phyloP scores from a whole-genome alignment of 2,888 invertebrate species.

The Mayetiola destructor region DNA sequence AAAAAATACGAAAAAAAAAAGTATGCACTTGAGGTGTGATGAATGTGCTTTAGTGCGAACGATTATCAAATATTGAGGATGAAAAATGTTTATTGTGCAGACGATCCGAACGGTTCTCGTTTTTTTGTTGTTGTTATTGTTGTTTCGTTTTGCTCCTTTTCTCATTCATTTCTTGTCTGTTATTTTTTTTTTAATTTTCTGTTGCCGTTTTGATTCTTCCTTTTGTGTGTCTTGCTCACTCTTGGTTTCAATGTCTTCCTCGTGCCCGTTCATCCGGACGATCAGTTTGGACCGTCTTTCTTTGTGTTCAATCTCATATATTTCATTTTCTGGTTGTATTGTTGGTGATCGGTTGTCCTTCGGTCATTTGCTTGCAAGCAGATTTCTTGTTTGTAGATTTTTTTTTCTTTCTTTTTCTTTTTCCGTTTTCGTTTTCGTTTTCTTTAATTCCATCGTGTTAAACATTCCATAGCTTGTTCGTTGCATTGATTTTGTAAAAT shows the following conservation, averaged over 20 bases:
- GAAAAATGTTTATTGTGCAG: conserved; percentile 4
- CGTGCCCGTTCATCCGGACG: too few species aligned
- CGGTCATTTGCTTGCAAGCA: too few species aligned
- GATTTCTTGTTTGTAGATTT: too few species aligned
- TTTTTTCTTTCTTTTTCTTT: neutral
- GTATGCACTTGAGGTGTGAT: neutral
- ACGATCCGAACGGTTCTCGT: too few species aligned
- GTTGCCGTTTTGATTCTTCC: neutral
- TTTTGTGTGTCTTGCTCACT: too few species aligned
- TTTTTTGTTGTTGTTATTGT: neutral
- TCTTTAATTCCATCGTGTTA: neutral
- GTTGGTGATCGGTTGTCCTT: too few species aligned
- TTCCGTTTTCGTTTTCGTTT: neutral
- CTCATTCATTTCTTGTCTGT: neutral
- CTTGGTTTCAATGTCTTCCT: too few species aligned
- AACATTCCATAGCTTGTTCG: neutral
- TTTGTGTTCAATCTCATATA: too few species aligned
- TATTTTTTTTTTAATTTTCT: neutral
- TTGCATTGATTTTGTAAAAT: neutral
- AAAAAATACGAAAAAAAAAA: neutral
- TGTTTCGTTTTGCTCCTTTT: neutral
- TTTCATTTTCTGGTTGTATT: too few species aligned
- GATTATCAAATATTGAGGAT: conserved; percentile 5
- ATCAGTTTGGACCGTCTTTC: too few species aligned
- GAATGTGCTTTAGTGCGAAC: neutral